These are phyloP conservation scores for Catostomus latipinnis DNA, from an alignment of 2,797 vertebrate species.

Conservation along the genomic window DNA sequence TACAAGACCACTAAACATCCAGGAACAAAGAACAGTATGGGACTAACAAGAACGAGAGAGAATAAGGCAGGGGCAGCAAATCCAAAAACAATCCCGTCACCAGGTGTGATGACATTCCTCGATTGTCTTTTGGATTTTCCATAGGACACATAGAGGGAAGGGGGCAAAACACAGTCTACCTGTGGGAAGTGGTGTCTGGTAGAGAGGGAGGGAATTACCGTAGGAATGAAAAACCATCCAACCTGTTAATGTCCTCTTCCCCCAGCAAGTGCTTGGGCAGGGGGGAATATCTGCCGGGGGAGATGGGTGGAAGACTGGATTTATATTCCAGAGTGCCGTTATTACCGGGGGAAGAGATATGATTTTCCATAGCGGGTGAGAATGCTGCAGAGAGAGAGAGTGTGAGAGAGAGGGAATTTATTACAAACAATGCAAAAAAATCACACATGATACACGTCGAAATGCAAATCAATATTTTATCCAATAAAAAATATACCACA, in stretches of 20 bases:
- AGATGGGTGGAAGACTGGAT: slow-evolving; percentile 87
- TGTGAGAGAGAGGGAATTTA: background rate
- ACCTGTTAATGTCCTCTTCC: slow-evolving; percentile 98
- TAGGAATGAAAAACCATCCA: slow-evolving; percentile 87
- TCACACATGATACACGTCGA: too few species aligned
- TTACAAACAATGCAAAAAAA: background rate
- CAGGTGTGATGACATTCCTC: slow-evolving; percentile 36
- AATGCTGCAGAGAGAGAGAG: slow-evolving; percentile 79
- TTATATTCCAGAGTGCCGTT: slow-evolving; percentile 96
- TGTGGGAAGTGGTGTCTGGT: slow-evolving; percentile 64
- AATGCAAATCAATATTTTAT: background rate
- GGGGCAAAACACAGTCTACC: slow-evolving; percentile 65
- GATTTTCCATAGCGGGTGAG: slow-evolving; percentile 94
- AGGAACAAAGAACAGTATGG: slow-evolving; percentile 24
- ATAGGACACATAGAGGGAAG: slow-evolving; percentile 48
- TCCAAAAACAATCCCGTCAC: slow-evolving; percentile 57
- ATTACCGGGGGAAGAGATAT: slow-evolving; percentile 89
- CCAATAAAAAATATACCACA: background rate
- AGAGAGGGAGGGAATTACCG: slow-evolving; percentile 78
- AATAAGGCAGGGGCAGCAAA: slow-evolving; percentile 41
- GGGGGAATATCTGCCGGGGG: slow-evolving; percentile 93
- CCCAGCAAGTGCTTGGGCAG: slow-evolving; percentile 94
- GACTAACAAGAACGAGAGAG: slow-evolving; percentile 36
- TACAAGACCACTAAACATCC: slow-evolving; percentile 21
- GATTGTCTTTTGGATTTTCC: slow-evolving; percentile 53